phyloP scores from a whole-genome alignment of 1,140 invertebrate genomes.

The Diploscapter pachys region DNA sequence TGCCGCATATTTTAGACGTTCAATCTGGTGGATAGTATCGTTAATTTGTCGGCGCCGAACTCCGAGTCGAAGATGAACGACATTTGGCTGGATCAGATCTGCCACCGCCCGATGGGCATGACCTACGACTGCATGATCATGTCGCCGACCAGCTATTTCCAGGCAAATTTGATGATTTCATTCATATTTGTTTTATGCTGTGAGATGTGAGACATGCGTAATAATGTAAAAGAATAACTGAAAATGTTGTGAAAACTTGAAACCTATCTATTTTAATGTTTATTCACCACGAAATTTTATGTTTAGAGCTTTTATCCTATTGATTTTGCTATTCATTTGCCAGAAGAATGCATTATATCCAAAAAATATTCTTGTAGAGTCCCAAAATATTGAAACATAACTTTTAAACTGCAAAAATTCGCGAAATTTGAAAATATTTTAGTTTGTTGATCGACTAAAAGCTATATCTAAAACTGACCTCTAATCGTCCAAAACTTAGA shows the following conservation, averaged over 20 bases:
- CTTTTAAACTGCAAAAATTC: too few relatives aligned
- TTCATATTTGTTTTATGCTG: background rate
- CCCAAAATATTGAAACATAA: too few relatives aligned
- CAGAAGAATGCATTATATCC: too few relatives aligned
- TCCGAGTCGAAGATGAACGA: conserved; percentile 12
- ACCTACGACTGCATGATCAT: conserved; percentile 76
- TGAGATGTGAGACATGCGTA: conserved; percentile 73
- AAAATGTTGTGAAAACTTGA: background rate
- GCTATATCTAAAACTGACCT: too few relatives aligned
- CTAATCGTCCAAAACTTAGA: too few relatives aligned
- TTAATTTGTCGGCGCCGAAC: conserved; percentile 10
- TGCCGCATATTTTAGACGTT: conserved; percentile 39
- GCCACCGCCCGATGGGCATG: conserved; percentile 77
- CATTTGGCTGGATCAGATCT: conserved; percentile 73
- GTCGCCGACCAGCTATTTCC: conserved; percentile 84
- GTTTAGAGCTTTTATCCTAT: too few relatives aligned
- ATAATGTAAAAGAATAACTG: conserved; percentile 69
- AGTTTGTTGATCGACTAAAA: too few relatives aligned
- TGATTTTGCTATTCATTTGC: too few relatives aligned
- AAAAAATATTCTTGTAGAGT: too few relatives aligned
- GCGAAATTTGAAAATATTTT: too few relatives aligned
- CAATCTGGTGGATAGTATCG: conserved; percentile 32
- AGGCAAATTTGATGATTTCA: conserved; percentile 58
- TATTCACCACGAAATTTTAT: too few relatives aligned
- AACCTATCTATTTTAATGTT: too few relatives aligned